Evolutionary conservation across 2,888 invertebrate species (phyloP).

Genomic region (Nomada flava): DNA sequence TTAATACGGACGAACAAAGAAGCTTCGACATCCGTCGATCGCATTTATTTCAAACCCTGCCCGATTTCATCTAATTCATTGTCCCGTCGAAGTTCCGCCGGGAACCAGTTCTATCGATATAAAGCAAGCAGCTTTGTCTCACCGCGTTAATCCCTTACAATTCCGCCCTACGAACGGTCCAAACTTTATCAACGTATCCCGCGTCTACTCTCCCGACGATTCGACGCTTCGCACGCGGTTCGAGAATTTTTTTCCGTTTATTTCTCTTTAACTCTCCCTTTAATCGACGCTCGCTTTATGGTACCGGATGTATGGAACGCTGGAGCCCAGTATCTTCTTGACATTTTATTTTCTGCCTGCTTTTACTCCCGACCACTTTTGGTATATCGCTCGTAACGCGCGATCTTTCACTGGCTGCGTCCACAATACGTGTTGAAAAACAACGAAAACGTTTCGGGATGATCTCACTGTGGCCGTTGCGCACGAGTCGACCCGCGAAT

Average conservation of each 20-base stretch:
- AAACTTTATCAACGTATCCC: conserved; percentile 40
- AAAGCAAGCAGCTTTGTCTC: conserved; percentile 53
- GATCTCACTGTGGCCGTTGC: neutral
- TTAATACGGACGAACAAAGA: conserved; percentile 70
- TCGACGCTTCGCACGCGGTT: neutral
- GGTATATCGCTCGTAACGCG: neutral
- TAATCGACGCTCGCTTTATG: conserved; percentile 23
- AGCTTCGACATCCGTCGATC: conserved; percentile 63
- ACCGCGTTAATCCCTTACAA: conserved; percentile 44
- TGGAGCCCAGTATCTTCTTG: conserved; percentile 1
- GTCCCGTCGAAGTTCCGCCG: conserved; percentile 39
- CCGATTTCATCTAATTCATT: conserved; percentile 69
- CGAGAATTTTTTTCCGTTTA: too few relatives aligned
- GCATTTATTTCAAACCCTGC: conserved; percentile 64
- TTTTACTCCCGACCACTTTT: neutral
- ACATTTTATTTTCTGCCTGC: too few relatives aligned
- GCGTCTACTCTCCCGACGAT: conserved; percentile 17
- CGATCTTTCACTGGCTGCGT: neutral
- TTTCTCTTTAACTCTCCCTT: conserved; percentile 22
- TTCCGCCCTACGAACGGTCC: neutral
- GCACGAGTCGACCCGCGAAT: neutral
- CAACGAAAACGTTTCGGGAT: neutral
- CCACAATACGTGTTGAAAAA: neutral
- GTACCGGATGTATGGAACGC: neutral
- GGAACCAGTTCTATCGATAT: conserved; percentile 40